phyloP scores from a whole-genome alignment of 2,888 invertebrate species.

The Zygaena filipendulae region DNA sequence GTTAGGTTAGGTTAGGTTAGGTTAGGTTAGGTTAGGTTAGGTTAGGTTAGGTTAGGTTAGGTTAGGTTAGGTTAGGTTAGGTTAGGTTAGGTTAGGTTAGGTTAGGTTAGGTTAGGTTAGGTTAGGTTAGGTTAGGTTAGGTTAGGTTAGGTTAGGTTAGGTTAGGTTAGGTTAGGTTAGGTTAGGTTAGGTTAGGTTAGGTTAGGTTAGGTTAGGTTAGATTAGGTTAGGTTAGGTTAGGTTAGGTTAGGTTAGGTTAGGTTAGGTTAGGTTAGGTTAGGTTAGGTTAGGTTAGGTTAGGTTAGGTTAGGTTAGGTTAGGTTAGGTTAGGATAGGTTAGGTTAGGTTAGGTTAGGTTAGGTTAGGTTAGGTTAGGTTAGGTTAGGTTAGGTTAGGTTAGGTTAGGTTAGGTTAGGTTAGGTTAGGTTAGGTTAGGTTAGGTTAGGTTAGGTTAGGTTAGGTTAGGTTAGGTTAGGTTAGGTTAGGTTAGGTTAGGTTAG shows the following conservation, averaged over 20 bases:
- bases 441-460: constrained; percentile 15
- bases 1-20: constrained; percentile 11
- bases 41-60: constrained; percentile 13
- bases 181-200: constrained; percentile 13
- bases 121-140: constrained; percentile 14
- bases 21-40: constrained; percentile 13
- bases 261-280: constrained; percentile 14
- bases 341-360: constrained; percentile 17
- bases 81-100: constrained; percentile 14
- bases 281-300: constrained; percentile 12
- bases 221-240: constrained; percentile 14
- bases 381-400: constrained; percentile 15
- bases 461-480: constrained; percentile 16
- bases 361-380: constrained; percentile 17
- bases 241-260: constrained; percentile 12
- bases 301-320: constrained; percentile 11
- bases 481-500: constrained; percentile 16
- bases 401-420: constrained; percentile 15
- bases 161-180: constrained; percentile 13
- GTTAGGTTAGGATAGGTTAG: constrained; percentile 13
- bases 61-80: constrained; percentile 11
- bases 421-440: constrained; percentile 14
- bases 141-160: constrained; percentile 13
- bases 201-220: constrained; percentile 14
- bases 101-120: constrained; percentile 13